phyloP scores from a whole-genome alignment of 2,113 vertebrate genomes.

The Rhinoptilus africanus region DNA sequence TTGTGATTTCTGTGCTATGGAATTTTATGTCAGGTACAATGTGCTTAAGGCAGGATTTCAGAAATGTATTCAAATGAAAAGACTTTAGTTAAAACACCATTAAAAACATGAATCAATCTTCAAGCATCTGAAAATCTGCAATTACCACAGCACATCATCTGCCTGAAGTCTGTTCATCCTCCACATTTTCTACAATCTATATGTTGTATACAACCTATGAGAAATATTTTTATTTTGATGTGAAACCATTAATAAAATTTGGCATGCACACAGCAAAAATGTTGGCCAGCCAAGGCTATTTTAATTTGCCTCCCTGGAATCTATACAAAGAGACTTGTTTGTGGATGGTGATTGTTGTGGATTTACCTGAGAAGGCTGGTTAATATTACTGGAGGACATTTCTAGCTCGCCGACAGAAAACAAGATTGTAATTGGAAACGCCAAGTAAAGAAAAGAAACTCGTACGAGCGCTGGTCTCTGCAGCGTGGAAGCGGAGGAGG shows the following conservation, averaged over 20 bases:
- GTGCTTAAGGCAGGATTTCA: background rate
- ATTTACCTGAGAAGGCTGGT: background rate
- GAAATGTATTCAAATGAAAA: background rate
- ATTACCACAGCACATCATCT: background rate
- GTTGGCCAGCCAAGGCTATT: background rate
- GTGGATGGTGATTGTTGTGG: accelerated
- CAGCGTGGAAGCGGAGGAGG: background rate
- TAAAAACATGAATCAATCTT: background rate
- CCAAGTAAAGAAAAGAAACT: background rate
- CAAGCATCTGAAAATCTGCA: background rate
- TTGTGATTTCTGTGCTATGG: background rate
- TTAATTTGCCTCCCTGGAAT: background rate
- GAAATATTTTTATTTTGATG: background rate
- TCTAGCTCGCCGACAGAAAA: background rate
- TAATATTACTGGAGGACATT: background rate
- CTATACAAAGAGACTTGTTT: background rate
- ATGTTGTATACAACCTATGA: background rate
- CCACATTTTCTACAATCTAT: background rate
- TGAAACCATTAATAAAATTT: background rate
- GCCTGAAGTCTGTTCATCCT: background rate
- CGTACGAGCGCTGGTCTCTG: background rate
- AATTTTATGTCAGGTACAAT: background rate
- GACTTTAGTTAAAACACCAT: background rate
- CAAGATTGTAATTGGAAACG: background rate
- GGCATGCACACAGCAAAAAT: background rate